Percentiles rank a stretch among this genome's conserved stretches.
phyloP scores from a whole-genome alignment of 2,113 vertebrate genomes.

The Xenopus borealis region DNA sequence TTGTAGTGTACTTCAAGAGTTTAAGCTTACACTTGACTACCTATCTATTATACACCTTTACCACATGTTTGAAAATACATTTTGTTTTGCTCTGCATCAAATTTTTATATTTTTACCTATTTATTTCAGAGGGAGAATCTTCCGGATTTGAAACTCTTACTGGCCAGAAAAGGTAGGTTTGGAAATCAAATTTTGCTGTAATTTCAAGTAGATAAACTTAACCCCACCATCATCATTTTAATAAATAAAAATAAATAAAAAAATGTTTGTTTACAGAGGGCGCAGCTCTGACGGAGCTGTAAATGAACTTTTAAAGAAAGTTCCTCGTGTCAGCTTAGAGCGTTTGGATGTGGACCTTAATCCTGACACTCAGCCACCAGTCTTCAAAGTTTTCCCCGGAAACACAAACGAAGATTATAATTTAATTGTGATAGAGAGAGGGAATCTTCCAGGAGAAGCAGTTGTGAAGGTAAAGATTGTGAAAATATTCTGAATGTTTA shows the following conservation, averaged over 20 bases:
- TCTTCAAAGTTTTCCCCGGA: conserved; percentile 69
- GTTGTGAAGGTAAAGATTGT: conserved; percentile 57
- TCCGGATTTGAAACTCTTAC: conserved; percentile 16
- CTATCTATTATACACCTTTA: background rate
- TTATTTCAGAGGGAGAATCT: conserved; percentile 21
- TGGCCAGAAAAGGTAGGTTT: conserved; percentile 32
- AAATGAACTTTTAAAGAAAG: conserved; percentile 57
- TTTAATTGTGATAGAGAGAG: conserved; percentile 67
- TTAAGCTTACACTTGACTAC: too few species aligned
- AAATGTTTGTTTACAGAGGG: conserved; percentile 37
- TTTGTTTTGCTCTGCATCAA: too few species aligned
- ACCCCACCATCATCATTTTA: too few species aligned
- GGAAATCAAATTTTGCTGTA: too few species aligned
- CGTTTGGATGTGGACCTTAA: conserved; percentile 66
- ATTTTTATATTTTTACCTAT: background rate
- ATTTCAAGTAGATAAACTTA: too few species aligned
- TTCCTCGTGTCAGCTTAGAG: conserved; percentile 66
- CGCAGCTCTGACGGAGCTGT: conserved; percentile 45
- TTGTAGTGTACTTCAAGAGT: too few species aligned
- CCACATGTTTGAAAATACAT: background rate
- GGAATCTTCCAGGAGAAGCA: conserved; percentile 47
- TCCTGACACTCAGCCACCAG: conserved; percentile 60
- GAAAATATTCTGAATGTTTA: too few species aligned
- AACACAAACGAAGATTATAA: conserved; percentile 65
- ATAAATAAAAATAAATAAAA: too few species aligned